phyloP scores from a whole-genome alignment of 2,797 vertebrate species.

The Phoeniculus purpureus region DNA sequence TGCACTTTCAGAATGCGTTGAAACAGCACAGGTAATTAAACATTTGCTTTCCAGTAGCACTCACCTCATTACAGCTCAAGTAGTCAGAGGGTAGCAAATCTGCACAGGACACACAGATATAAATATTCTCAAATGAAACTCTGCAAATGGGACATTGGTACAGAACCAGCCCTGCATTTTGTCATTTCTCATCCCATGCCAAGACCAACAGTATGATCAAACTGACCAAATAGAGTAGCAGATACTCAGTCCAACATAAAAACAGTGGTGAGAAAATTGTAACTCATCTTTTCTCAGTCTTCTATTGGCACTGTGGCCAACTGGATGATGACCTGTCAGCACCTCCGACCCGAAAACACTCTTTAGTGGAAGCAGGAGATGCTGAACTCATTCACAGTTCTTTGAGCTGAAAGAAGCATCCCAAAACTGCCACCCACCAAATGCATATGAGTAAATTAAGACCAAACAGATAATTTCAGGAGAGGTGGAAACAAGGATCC shows the following conservation, averaged over 20 bases:
- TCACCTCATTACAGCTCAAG: constrained; percentile 18
- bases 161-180: background rate
- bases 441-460: background rate
- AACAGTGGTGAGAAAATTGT: background rate
- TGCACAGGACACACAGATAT: background rate
- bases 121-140: background rate
- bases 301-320: background rate
- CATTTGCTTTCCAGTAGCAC: constrained; percentile 4
- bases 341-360: background rate
- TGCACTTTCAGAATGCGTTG: constrained; percentile 9
- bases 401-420: background rate
- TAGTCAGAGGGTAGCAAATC: background rate
- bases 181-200: background rate
- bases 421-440: background rate
- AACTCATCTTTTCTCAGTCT: background rate
- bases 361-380: background rate
- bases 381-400: background rate
- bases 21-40: constrained; percentile 44
- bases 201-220: background rate
- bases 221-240: background rate
- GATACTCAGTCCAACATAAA: background rate
- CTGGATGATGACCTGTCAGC: background rate
- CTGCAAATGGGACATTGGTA: background rate
- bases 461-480: background rate
- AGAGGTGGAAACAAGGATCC: background rate